phyloP scores from a whole-genome alignment of 1,140 invertebrate genomes.

The Amyelois transitella region DNA sequence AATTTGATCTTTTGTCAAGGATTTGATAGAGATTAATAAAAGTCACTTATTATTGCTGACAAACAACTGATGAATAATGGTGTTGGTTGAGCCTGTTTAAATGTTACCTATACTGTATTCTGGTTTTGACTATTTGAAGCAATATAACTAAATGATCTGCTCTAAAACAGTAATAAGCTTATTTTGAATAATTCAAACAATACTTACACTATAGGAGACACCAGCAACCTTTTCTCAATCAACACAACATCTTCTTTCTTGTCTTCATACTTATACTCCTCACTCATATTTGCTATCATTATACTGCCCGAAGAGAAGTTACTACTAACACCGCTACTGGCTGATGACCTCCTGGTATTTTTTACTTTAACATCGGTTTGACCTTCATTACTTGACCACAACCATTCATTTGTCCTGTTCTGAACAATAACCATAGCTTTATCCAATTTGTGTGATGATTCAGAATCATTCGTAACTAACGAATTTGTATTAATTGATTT shows the following conservation, averaged over 20 bases:
- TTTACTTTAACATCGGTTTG: slow-evolving; percentile 20
- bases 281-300: slow-evolving; percentile 75
- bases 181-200: too few species aligned
- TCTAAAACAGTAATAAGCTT: too few species aligned
- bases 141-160: too few species aligned
- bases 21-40: too few species aligned
- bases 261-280: slow-evolving; percentile 86
- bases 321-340: slow-evolving; percentile 63
- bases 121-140: too few species aligned
- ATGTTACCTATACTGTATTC: too few species aligned
- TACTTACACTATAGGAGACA: slow-evolving; percentile 74
- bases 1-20: too few species aligned
- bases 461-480: slow-evolving; percentile 31
- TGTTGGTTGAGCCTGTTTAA: too few species aligned
- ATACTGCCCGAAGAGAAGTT: slow-evolving; percentile 55
- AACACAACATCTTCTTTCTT: slow-evolving; percentile 80
- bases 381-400: slow-evolving; percentile 29
- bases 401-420: slow-evolving; percentile 60
- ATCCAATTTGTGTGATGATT: slow-evolving; percentile 38
- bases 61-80: too few species aligned
- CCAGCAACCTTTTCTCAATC: slow-evolving; percentile 79
- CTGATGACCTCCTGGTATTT: slow-evolving; percentile 61
- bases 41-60: too few species aligned
- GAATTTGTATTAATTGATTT: slow-evolving; percentile 19
- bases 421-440: slow-evolving; percentile 49